Percentiles rank a stretch among this genome's conserved stretches.
These are phyloP conservation scores for Dendrolimus punctatus DNA, from an alignment of 1,140 invertebrate genomes.

Conservation along the genomic window DNA sequence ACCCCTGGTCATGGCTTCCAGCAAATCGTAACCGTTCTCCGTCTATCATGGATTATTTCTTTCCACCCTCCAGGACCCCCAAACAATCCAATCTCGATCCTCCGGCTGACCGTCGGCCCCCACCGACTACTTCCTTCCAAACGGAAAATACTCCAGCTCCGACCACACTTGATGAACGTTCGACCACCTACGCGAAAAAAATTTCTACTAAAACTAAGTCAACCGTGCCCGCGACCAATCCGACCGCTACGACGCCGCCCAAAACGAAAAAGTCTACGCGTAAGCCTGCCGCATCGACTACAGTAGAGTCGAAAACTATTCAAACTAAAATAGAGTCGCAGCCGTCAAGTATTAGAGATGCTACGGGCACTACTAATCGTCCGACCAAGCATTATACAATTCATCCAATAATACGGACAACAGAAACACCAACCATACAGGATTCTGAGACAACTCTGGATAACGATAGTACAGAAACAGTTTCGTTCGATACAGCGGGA, in stretches of 20 bases:
- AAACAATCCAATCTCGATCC: conserved; percentile 62
- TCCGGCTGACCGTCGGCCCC: conserved; percentile 41
- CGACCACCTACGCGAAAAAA: conserved; percentile 48
- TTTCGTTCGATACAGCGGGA: conserved; percentile 42
- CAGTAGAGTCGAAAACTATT: conserved; percentile 42
- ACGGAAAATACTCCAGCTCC: conserved; percentile 40
- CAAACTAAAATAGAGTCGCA: conserved; percentile 35
- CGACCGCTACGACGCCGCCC: conserved; percentile 38
- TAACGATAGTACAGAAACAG: conserved; percentile 51
- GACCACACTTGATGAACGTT: conserved; percentile 39
- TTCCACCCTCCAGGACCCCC: conserved; percentile 64
- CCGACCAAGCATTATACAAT: conserved; percentile 68
- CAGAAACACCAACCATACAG: conserved; percentile 44
- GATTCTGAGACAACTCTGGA: conserved; percentile 53
- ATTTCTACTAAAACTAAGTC: conserved; percentile 59
- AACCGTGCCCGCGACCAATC: conserved; percentile 37
- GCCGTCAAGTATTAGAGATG: conserved; percentile 28
- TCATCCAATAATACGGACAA: conserved; percentile 47
- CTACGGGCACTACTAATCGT: conserved; percentile 39
- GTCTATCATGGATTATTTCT: conserved; percentile 69
- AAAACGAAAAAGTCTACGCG: conserved; percentile 50
- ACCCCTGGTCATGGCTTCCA: conserved; percentile 61
- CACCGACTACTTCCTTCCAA: conserved; percentile 28
- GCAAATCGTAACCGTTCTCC: conserved; percentile 58
- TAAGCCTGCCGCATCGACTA: conserved; percentile 37